These are phyloP conservation scores for Malacosoma neustria DNA, from an alignment of 2,888 invertebrate genomes.

Conservation along the genomic window DNA sequence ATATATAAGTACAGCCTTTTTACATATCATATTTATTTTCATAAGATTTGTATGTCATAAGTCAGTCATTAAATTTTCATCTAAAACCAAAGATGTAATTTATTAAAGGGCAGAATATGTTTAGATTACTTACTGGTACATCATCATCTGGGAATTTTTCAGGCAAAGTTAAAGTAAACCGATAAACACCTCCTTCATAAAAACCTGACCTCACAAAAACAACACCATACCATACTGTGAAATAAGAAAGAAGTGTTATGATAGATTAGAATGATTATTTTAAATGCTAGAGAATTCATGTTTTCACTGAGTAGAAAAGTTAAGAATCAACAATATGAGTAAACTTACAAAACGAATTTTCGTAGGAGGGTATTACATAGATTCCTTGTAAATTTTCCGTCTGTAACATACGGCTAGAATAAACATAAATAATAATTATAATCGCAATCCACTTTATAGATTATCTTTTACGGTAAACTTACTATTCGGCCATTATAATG, in stretches of 20 bases:
- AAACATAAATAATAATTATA: constrained; percentile 6
- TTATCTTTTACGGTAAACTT: constrained; percentile 48
- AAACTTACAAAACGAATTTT: constrained; percentile 85
- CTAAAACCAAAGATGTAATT: no score
- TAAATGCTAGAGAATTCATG: no score
- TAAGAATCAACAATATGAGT: no score
- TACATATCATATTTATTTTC: no score
- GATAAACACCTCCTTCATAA: constrained; percentile 93
- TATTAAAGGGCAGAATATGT: not conserved
- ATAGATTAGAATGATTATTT: no score
- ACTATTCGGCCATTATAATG: constrained; percentile 94
- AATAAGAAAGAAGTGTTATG: constrained; percentile 6
- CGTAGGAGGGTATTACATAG: constrained; percentile 94
- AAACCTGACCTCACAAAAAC: constrained; percentile 91
- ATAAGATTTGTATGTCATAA: no score
- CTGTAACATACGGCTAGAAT: constrained; percentile 86
- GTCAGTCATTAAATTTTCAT: no score
- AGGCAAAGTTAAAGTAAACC: constrained; percentile 90
- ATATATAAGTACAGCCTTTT: no score
- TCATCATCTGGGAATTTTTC: constrained; percentile 90
- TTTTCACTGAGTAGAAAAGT: no score
- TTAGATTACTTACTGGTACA: constrained; percentile 81
- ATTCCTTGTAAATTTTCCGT: constrained; percentile 91
- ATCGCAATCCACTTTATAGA: not conserved
- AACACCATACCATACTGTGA: constrained; percentile 92